Evolutionary conservation across 2,113 vertebrate species (phyloP).

Genomic region (Epinephelus cyanopodus): DNA sequence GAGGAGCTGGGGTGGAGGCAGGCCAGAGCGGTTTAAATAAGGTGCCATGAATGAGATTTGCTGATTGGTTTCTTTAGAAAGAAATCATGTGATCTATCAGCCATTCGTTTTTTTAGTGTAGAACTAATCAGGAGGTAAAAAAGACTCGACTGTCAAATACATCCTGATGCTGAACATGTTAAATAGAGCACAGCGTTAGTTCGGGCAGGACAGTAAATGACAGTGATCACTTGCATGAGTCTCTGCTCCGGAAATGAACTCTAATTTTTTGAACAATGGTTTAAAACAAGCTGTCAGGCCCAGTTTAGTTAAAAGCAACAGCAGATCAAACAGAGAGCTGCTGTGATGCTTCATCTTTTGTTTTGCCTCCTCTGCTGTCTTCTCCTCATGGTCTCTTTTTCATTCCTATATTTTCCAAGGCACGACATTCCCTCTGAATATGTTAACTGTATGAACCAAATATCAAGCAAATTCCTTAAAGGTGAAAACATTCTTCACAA

Average conservation of each 20-base stretch:
- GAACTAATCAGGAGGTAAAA: neutral
- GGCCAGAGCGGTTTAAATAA: too few relatives aligned
- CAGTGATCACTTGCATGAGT: neutral
- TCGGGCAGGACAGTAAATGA: too few relatives aligned
- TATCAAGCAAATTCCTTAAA: too few relatives aligned
- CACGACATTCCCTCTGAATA: neutral
- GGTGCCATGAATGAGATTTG: too few relatives aligned
- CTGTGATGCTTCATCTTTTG: slow-evolving; percentile 9
- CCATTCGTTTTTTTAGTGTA: too few relatives aligned
- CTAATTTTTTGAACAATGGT: slow-evolving; percentile 4
- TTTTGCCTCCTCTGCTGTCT: neutral
- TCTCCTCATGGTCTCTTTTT: neutral
- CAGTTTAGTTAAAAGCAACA: slow-evolving; percentile 8
- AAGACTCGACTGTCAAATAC: neutral
- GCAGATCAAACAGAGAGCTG: slow-evolving; percentile 29
- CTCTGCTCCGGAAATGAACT: neutral
- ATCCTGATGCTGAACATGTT: too few relatives aligned
- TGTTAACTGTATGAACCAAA: too few relatives aligned
- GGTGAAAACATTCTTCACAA: too few relatives aligned
- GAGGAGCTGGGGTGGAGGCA: too few relatives aligned
- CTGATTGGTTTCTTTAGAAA: too few relatives aligned
- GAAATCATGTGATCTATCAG: too few relatives aligned
- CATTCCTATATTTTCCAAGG: slow-evolving; percentile 38
- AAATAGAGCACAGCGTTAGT: too few relatives aligned
- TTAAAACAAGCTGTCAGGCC: neutral